phyloP scores from a whole-genome alignment of 2,888 invertebrate species.

The Philhelius pedissequus region DNA sequence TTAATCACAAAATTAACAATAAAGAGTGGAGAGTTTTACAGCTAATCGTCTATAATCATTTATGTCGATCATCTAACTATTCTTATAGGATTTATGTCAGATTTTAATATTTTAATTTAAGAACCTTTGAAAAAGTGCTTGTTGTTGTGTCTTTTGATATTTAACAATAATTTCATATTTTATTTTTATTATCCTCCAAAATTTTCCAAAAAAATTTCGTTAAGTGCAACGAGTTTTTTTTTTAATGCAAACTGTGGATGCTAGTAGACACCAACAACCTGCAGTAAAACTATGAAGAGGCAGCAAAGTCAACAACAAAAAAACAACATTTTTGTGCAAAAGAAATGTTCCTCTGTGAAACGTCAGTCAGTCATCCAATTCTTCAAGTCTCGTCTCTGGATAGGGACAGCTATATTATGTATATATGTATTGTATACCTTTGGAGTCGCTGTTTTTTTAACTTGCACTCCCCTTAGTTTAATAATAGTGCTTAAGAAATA shows the following conservation, averaged over 20 bases:
- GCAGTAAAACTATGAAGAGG: background rate
- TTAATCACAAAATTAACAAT: too few species aligned
- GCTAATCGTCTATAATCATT: too few species aligned
- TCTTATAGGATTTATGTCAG: too few species aligned
- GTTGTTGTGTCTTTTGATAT: too few species aligned
- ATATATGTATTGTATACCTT: background rate
- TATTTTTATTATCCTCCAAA: background rate
- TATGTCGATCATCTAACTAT: too few species aligned
- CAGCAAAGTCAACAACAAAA: background rate
- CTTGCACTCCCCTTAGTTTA: conserved; percentile 15
- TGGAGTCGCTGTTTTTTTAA: background rate
- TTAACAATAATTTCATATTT: too few species aligned
- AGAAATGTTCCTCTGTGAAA: conserved; percentile 3
- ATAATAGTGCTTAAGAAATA: conserved; percentile 21
- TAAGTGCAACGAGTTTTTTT: background rate
- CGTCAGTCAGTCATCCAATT: conserved; percentile 29
- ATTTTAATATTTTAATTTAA: too few species aligned
- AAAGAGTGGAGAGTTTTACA: too few species aligned
- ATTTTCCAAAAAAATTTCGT: background rate
- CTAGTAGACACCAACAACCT: background rate
- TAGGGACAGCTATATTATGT: background rate
- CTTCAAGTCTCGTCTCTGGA: conserved; percentile 14
- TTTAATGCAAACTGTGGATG: background rate
- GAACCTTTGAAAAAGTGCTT: too few species aligned
- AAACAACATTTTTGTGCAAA: conserved; percentile 5